Conservation (phyloP, 2,888 invertebrate species). For the Coenonympha arcania region DNA sequence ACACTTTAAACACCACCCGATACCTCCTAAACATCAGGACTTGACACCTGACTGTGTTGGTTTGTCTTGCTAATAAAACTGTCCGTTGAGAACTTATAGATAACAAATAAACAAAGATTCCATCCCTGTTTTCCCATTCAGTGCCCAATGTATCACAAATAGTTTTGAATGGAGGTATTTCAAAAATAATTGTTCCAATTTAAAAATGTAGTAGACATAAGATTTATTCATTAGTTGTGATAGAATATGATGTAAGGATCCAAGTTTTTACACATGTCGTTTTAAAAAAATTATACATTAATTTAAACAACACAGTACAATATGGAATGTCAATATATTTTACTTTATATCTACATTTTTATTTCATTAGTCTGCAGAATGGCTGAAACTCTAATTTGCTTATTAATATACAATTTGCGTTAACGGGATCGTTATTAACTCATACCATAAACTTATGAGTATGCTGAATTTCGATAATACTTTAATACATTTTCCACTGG, state of each 20-base stretch:
- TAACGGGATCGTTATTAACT: slow-evolving; percentile 44
- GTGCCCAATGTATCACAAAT: slow-evolving; percentile 1
- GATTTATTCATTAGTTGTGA: slow-evolving; percentile 18
- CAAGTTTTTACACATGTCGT: slow-evolving; percentile 22
- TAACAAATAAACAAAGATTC: not conserved
- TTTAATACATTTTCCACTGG: slow-evolving; percentile 59
- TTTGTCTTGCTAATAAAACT: too few relatives aligned
- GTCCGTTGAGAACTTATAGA: too few relatives aligned
- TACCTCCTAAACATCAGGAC: too few relatives aligned
- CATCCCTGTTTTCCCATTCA: not conserved
- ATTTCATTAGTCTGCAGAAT: slow-evolving; percentile 65
- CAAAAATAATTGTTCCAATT: not conserved
- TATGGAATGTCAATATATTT: slow-evolving; percentile 75
- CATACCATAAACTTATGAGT: slow-evolving; percentile 45
- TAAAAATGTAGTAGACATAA: slow-evolving; percentile 21
- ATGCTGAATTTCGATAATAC: slow-evolving; percentile 46
- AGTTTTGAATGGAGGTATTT: not conserved
- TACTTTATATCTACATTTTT: slow-evolving; percentile 71
- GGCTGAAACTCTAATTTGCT: slow-evolving; percentile 62
- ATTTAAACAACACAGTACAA: slow-evolving; percentile 69
- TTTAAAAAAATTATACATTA: slow-evolving; percentile 36
- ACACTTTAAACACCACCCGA: too few relatives aligned
- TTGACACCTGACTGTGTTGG: too few relatives aligned
- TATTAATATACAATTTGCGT: slow-evolving; percentile 64
- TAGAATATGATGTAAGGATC: slow-evolving; percentile 21